Percentiles rank a stretch among this genome's conserved stretches.
phyloP scores from a whole-genome alignment of 2,113 vertebrate species.

The Thamnophis sirtalis region DNA sequence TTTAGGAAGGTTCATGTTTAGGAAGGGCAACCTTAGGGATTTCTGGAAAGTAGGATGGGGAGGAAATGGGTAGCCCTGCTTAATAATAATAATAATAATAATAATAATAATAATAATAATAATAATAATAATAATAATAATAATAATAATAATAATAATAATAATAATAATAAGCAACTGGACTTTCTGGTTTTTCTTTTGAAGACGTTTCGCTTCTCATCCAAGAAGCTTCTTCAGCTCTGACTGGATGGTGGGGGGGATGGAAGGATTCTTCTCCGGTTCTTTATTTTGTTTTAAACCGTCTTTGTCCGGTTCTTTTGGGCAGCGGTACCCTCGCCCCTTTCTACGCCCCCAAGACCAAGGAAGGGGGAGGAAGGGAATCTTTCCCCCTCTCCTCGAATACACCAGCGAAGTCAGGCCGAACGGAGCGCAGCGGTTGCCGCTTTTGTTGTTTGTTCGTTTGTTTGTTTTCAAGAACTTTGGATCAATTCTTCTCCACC shows the following conservation, averaged over 20 bases:
- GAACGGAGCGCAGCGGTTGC: background rate
- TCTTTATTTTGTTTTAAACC: background rate
- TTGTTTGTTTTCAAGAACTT: no score
- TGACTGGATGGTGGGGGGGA: no score
- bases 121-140: no score
- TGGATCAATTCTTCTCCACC: background rate
- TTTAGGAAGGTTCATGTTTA: background rate
- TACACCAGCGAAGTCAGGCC: background rate
- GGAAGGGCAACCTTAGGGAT: background rate
- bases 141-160: no score
- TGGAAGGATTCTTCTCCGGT: no score
- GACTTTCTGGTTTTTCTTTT: no score
- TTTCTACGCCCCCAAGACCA: background rate
- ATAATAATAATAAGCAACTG: no score
- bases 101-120: no score
- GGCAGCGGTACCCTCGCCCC: background rate
- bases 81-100: background rate
- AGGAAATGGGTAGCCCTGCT: background rate
- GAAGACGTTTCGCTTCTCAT: no score
- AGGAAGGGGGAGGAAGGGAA: fast-evolving
- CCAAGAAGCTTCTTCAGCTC: no score
- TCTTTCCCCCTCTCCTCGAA: background rate
- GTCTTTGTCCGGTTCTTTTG: background rate
- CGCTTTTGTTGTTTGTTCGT: no score
- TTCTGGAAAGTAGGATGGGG: background rate